These are phyloP conservation scores for Xylocampa areola DNA, from an alignment of 2,888 invertebrate species.

Conservation along the genomic window DNA sequence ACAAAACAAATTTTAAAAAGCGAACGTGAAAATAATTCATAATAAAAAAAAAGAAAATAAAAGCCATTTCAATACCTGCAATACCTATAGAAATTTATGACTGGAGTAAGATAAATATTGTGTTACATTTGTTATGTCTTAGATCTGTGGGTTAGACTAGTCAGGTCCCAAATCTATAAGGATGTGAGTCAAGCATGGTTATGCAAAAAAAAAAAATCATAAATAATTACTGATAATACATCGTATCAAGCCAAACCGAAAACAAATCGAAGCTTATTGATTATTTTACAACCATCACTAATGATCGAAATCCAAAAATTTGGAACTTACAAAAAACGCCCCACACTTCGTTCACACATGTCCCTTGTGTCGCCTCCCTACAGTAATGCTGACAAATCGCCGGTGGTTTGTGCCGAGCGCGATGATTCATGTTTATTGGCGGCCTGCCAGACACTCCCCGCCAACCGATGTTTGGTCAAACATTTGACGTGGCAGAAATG, in stretches of 20 bases:
- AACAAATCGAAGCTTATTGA: constrained; percentile 21
- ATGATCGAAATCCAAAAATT: constrained; percentile 44
- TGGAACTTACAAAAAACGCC: constrained; percentile 46
- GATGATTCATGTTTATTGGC: constrained; percentile 84
- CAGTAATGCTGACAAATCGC: constrained; percentile 84
- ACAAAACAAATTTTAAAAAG: too few relatives aligned
- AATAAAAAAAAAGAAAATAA: too few relatives aligned
- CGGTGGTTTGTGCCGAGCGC: constrained; percentile 76
- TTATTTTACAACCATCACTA: constrained; percentile 45
- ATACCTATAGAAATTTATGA: too few relatives aligned
- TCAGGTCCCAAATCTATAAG: too few relatives aligned
- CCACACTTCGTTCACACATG: constrained; percentile 56
- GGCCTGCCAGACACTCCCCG: constrained; percentile 71
- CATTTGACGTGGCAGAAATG: constrained; percentile 56
- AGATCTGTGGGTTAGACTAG: too few relatives aligned
- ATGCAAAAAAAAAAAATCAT: too few relatives aligned
- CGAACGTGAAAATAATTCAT: too few relatives aligned
- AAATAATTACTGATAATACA: background rate
- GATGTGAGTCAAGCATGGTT: too few relatives aligned
- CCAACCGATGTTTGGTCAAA: constrained; percentile 58
- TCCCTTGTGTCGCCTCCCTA: constrained; percentile 56
- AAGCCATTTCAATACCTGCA: too few relatives aligned
- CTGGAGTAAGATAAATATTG: too few relatives aligned
- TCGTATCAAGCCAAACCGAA: background rate
- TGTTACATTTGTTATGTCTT: too few relatives aligned